These are phyloP conservation scores for Ia io DNA, from an alignment of 2,113 vertebrate species.

Conservation along the genomic window DNA sequence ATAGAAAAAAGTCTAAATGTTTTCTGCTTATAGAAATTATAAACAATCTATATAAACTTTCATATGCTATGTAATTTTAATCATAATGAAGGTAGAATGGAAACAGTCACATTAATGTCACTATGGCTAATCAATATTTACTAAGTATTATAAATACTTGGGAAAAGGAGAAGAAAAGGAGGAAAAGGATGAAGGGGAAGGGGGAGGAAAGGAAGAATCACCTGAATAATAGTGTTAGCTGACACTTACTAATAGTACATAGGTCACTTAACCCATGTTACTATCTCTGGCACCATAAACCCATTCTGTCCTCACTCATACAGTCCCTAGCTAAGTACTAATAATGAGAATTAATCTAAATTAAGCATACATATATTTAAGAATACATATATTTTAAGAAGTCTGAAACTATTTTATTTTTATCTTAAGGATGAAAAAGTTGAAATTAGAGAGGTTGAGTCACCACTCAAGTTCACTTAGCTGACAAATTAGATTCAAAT, in stretches of 20 bases:
- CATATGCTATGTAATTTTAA: not conserved
- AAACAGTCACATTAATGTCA: not conserved
- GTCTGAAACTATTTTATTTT: conserved; percentile 32
- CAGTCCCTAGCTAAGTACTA: not conserved
- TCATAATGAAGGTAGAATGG: not conserved
- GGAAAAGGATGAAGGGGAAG: not conserved
- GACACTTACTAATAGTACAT: not conserved
- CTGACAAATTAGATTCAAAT: conserved; percentile 2
- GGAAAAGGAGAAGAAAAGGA: not conserved
- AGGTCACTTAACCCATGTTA: not conserved
- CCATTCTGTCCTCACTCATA: not conserved
- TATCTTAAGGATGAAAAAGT: conserved; percentile 6
- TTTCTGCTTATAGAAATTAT: not conserved
- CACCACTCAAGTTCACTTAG: not conserved
- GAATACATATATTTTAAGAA: not conserved
- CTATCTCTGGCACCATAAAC: not conserved
- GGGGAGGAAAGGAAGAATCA: not conserved
- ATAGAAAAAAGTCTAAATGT: not conserved
- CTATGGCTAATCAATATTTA: not conserved
- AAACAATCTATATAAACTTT: not conserved
- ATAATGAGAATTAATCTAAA: not conserved
- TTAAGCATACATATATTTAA: conserved; percentile 1
- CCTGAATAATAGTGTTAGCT: not conserved
- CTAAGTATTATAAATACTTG: not conserved
- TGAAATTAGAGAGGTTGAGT: conserved; percentile 12